A percentile compares a stretch with the other conserved stretches of the same genome.
Conservation (phyloP, 1,140 invertebrate species). For the Drosophila orosa region DNA sequence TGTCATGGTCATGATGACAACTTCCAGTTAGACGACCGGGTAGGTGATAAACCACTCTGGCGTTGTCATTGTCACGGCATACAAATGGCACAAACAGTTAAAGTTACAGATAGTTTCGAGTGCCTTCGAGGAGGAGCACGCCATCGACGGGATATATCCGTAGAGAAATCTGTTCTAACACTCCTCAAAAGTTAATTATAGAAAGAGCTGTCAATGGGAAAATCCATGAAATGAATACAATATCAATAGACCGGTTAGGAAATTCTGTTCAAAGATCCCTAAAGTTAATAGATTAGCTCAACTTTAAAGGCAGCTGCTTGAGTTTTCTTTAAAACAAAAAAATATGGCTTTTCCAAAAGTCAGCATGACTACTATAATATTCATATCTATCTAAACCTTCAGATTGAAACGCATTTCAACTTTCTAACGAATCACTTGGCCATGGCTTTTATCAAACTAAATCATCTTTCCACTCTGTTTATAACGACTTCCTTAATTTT, state of each 20-base stretch:
- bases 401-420: neutral
- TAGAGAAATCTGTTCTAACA: neutral
- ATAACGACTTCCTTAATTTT: neutral
- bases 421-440: conserved; percentile 11
- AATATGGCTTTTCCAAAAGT: neutral
- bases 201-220: neutral
- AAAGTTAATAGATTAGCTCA: neutral
- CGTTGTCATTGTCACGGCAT: conserved; percentile 68
- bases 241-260: rapidly evolving
- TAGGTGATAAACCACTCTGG: conserved; percentile 52
- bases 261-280: neutral
- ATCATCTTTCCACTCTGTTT: conserved; percentile 18
- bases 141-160: conserved; percentile 27
- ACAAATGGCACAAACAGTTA: conserved; percentile 70
- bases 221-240: neutral
- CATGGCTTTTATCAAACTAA: conserved; percentile 11
- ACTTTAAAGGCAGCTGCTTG: neutral
- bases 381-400: neutral
- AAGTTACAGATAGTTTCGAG: conserved; percentile 48
- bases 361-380: neutral
- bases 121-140: conserved; percentile 45
- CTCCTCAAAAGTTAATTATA: neutral
- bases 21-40: conserved; percentile 63
- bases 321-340: neutral
- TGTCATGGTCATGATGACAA: conserved; percentile 69